Base-by-base conservation (phyloP, 2,888 invertebrate genomes). In the Plusia festucae region DNA sequence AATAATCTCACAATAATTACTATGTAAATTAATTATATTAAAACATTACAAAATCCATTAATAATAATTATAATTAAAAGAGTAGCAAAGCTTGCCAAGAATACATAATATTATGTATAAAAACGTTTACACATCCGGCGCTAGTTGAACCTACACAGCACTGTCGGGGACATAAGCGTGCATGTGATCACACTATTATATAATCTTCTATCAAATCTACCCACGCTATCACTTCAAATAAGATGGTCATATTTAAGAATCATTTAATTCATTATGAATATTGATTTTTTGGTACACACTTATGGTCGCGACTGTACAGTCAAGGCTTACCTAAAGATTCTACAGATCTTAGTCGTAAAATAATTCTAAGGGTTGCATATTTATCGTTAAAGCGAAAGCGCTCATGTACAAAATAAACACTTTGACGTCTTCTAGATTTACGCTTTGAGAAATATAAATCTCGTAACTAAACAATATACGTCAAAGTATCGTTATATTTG, bases 21-120 rank as follows among this genome's bases (percentile, higher is more conserved):
- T 90, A 90, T 92, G 92, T 93, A 94, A 93, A 94, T 93, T 93
- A 93, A 91, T 93, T 88, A 91, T 89, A 91, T 91, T 93, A 93
- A 93, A 94, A 91, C 88, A 90, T 91, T 94, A 94, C 93, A 94
- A 94, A 94, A 91, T 93, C 88, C 92, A 94, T 94, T 90, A 87
- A 89, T 91, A 91, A 90, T 88, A 90, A 87, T 88, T 91, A 92
- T 86, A 92, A 93, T 92, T 91, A 92, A 92, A 92, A 93, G 83
- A 85, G 82, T 81, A 93, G 92, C 92, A 93, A 94, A 92, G 85
- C 83, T 81, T 88, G 90, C 92, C 87, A 86, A 84, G 81, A 90
- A 88, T 90, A 90, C 89, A 90, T 88, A 81, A 79, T 81, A 86
- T 80, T 85, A 82, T 85, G 86, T 91, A 91, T 88, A 90, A 91